Evolutionary conservation across 2,888 invertebrate genomes (phyloP).

Genomic region (Chirona hameri): DNA sequence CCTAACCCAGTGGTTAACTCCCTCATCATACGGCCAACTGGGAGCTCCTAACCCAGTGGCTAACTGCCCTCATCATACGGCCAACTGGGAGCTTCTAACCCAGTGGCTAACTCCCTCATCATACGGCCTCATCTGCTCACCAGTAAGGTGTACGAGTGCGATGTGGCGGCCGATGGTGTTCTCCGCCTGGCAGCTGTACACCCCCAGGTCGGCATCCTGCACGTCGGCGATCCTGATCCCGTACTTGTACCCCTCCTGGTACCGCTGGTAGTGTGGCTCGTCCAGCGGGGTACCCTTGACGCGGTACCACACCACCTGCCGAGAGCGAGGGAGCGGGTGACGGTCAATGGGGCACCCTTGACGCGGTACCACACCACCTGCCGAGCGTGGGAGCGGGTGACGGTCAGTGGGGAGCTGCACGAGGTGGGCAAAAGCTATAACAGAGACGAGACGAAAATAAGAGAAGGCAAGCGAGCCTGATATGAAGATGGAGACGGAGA

Average conservation of each 20-base stretch:
- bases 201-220: background rate
- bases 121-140: no score
- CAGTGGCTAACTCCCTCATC: no score
- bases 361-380: slow-evolving; percentile 6
- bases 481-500: no score
- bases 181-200: background rate
- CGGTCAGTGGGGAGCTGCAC: no score
- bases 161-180: background rate
- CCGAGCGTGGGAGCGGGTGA: background rate
- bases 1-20: no score
- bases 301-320: background rate
- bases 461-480: no score
- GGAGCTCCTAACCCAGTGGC: no score
- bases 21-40: no score
- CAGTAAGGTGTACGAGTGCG: background rate
- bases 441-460: no score
- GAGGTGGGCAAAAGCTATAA: no score
- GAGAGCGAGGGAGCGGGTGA: background rate
- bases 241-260: slow-evolving; percentile 31
- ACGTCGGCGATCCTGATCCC: slow-evolving; percentile 27
- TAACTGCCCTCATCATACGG: no score
- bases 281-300: slow-evolving; percentile 1
- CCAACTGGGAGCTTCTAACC: no score
- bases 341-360: background rate
- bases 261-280: background rate